These are phyloP conservation scores for Sminthurinus aureus DNA, from an alignment of 2,888 invertebrate genomes.

Conservation along the genomic window DNA sequence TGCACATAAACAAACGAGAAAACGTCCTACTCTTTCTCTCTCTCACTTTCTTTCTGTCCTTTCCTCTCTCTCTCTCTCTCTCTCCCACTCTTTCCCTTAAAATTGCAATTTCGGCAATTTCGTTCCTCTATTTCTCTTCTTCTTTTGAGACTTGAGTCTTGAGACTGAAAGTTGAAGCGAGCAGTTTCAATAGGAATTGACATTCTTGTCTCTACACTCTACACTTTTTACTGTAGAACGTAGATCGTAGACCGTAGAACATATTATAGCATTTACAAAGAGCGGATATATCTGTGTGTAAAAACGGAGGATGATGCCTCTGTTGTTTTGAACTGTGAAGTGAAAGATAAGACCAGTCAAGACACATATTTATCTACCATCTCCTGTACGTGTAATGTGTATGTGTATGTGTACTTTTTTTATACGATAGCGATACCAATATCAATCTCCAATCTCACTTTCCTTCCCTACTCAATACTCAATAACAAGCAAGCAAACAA, in stretches of 20 bases:
- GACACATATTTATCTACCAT: too few relatives aligned
- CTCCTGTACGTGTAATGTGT: too few relatives aligned
- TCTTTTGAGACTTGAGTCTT: neutral
- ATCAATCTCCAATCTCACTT: neutral
- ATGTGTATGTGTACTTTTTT: too few relatives aligned
- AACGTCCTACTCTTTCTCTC: conserved; percentile 14
- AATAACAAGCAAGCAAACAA: too few relatives aligned
- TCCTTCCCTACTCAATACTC: too few relatives aligned
- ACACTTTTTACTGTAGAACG: too few relatives aligned
- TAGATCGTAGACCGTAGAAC: too few relatives aligned
- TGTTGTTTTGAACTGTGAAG: too few relatives aligned
- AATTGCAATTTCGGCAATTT: conserved; percentile 26
- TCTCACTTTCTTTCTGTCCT: conserved; percentile 11
- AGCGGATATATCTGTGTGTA: too few relatives aligned
- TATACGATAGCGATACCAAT: neutral
- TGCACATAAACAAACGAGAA: conserved; percentile 11
- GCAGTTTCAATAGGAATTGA: neutral
- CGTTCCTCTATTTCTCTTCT: neutral
- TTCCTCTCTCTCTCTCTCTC: conserved; percentile 12
- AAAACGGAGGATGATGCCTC: too few relatives aligned
- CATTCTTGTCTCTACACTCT: neutral
- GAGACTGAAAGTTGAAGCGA: neutral
- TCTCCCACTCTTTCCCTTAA: conserved; percentile 42
- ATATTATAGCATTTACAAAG: too few relatives aligned
- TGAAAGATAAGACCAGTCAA: too few relatives aligned